phyloP scores from a whole-genome alignment of 2,113 vertebrate genomes.

The Cyanoramphus novaezelandiae region DNA sequence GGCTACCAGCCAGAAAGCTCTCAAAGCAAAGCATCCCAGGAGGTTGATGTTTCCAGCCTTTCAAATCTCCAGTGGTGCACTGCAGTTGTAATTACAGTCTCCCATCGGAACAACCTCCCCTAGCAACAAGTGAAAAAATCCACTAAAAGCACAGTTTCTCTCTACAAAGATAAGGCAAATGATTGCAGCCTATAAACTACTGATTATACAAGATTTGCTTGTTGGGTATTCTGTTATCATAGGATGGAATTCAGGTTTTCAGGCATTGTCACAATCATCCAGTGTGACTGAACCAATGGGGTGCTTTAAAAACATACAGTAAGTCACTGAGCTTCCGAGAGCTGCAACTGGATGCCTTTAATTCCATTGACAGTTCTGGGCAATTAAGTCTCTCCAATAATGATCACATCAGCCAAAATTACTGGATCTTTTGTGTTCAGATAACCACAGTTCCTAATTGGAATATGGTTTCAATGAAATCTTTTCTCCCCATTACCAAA shows the following conservation, averaged over 20 bases:
- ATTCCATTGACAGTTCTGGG: slow-evolving; percentile 41
- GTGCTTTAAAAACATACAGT: not conserved
- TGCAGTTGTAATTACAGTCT: slow-evolving; percentile 35
- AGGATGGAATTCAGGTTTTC: not conserved
- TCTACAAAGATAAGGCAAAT: not conserved
- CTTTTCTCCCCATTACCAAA: not conserved
- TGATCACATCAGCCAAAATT: slow-evolving; percentile 26
- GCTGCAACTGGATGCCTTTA: not conserved
- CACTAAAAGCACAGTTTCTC: not conserved
- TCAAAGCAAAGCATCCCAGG: not conserved
- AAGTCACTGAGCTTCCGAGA: not conserved
- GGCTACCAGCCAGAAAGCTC: not conserved
- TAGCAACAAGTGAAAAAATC: not conserved
- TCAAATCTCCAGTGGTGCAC: slow-evolving; percentile 9
- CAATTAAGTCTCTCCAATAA: slow-evolving; percentile 31
- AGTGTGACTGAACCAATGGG: slow-evolving; percentile 16
- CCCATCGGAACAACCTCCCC: not conserved
- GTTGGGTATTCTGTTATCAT: not conserved
- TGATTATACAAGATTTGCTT: not conserved
- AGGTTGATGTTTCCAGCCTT: slow-evolving; percentile 21
- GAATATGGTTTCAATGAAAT: not conserved
- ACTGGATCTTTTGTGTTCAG: not conserved
- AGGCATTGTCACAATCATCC: not conserved
- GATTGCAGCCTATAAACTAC: not conserved
- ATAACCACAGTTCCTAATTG: not conserved